phyloP scores from a whole-genome alignment of 2,113 vertebrate genomes.

The Thinocorus orbignyianus region DNA sequence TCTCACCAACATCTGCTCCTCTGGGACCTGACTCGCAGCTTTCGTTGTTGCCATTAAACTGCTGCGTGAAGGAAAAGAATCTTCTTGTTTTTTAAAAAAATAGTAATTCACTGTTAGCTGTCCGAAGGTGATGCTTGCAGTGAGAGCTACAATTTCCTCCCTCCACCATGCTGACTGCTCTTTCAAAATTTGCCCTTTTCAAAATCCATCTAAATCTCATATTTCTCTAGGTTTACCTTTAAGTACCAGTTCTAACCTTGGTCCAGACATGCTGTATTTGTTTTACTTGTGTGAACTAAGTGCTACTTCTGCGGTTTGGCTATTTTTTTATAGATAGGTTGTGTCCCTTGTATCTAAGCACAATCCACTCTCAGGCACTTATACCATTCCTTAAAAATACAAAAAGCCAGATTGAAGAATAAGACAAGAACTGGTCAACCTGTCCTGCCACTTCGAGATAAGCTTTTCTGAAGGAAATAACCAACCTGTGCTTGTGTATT shows the following conservation, averaged over 20 bases:
- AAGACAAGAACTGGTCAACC: background rate
- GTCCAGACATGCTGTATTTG: background rate
- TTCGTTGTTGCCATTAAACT: background rate
- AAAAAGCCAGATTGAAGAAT: background rate
- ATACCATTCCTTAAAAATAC: background rate
- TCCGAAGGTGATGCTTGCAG: background rate
- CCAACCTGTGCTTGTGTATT: accelerated
- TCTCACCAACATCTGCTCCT: no score
- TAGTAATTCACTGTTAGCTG: background rate
- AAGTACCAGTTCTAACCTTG: background rate
- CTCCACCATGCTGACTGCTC: background rate
- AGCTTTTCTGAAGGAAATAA: background rate
- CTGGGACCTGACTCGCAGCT: background rate
- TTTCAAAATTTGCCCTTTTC: conserved; percentile 9
- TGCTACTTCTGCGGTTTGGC: background rate
- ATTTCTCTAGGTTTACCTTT: background rate
- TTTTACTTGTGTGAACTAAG: background rate
- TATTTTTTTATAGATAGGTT: background rate
- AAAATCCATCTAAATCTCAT: conserved; percentile 13
- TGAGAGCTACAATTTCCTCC: background rate
- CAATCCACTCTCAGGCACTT: background rate
- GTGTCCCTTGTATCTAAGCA: background rate
- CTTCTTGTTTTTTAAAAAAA: background rate
- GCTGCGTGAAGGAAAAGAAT: background rate
- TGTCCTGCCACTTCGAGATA: background rate